Conservation (phyloP, 2,888 invertebrate genomes). For the Chloroclysta siterata region DNA sequence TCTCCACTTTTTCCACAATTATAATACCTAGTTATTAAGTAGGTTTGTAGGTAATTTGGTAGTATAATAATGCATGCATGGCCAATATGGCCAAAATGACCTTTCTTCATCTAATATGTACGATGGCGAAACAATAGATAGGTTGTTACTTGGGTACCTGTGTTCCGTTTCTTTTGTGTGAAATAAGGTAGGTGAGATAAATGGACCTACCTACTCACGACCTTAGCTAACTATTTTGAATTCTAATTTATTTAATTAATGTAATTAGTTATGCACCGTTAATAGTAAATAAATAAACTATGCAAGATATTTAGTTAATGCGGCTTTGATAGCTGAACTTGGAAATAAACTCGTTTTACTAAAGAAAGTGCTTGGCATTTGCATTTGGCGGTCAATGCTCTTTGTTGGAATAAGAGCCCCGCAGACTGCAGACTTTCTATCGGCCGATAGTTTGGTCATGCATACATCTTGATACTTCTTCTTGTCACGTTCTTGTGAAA, state of each 20-base stretch:
- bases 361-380: conserved; percentile 19
- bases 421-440: too few relatives aligned
- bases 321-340: conserved; percentile 17
- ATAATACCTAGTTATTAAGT: conserved; percentile 13
- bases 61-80: not conserved
- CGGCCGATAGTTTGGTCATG: too few relatives aligned
- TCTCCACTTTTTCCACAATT: conserved; percentile 26
- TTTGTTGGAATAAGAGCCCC: not conserved
- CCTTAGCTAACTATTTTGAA: not conserved
- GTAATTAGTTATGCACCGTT: too few relatives aligned
- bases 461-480: too few relatives aligned
- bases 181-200: not conserved
- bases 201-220: not conserved
- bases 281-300: too few relatives aligned
- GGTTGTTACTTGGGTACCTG: too few relatives aligned
- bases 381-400: conserved; percentile 27
- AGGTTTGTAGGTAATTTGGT: conserved; percentile 4
- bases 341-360: conserved; percentile 3
- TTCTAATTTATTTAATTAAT: too few relatives aligned
- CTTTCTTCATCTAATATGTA: conserved; percentile 12
- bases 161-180: not conserved
- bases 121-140: not conserved
- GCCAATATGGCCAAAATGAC: conserved; percentile 2
- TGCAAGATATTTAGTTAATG: not conserved
- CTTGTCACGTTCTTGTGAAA: too few relatives aligned